phyloP scores from a whole-genome alignment of 2,797 vertebrate genomes.

The Cossypha dichroa region DNA sequence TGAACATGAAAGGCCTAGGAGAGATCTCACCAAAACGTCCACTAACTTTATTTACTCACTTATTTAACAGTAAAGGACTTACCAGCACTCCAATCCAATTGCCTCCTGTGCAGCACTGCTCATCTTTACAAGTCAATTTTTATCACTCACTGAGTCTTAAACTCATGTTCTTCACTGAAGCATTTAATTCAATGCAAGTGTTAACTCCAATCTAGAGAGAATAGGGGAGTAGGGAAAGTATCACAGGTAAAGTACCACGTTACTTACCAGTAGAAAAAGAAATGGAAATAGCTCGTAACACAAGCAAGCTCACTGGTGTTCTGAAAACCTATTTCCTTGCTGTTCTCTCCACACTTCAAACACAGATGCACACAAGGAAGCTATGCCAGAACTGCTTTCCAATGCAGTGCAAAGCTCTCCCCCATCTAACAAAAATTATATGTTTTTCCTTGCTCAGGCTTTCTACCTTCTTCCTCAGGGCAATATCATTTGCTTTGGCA shows the following conservation, averaged over 20 bases:
- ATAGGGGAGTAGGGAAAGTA: neutral
- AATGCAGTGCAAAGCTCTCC: neutral
- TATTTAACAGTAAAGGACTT: neutral
- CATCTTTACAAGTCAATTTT: neutral
- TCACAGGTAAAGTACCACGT: neutral
- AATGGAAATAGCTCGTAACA: neutral
- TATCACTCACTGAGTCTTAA: neutral
- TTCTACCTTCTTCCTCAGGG: neutral
- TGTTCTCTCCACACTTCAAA: neutral
- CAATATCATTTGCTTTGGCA: neutral
- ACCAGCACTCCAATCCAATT: neutral
- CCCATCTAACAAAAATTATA: neutral
- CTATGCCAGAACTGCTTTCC: neutral
- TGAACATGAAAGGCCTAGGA: neutral
- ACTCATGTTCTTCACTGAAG: neutral
- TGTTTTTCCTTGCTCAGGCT: neutral
- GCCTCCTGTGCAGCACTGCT: neutral
- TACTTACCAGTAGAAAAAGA: neutral
- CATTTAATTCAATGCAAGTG: neutral
- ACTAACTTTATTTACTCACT: neutral
- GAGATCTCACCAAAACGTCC: neutral
- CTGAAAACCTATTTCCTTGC: neutral
- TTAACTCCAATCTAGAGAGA: neutral
- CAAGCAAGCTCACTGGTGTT: neutral
- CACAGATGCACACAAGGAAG: neutral